Percentiles rank a stretch among this genome's conserved stretches.
Conservation (phyloP, 2,113 vertebrate species). For the Megaleporinus macrocephalus region DNA sequence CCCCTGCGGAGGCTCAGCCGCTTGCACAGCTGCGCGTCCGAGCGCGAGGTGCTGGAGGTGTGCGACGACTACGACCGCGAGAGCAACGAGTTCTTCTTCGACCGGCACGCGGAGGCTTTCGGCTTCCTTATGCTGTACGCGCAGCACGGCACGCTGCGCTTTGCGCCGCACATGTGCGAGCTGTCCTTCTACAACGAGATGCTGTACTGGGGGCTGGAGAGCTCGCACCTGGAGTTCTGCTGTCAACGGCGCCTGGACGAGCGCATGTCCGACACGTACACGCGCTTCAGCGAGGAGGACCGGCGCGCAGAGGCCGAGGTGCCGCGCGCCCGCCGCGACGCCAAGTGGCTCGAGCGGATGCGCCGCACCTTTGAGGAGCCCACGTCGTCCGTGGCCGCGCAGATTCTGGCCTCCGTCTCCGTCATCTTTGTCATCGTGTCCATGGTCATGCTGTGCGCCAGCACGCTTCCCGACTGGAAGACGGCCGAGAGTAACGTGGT, state of each 20-base stretch:
- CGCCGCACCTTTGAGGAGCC: slow-evolving; percentile 94
- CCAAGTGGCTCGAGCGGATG: slow-evolving; percentile 90
- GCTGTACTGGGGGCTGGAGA: slow-evolving; percentile 95
- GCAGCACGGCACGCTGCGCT: slow-evolving; percentile 91
- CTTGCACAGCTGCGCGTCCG: slow-evolving; percentile 88
- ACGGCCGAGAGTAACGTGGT: slow-evolving; percentile 84
- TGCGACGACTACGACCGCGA: slow-evolving; percentile 96
- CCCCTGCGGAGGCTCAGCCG: slow-evolving; percentile 91
- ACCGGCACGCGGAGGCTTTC: slow-evolving; percentile 94
- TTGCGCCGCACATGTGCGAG: slow-evolving; percentile 95
- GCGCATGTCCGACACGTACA: slow-evolving; percentile 89
- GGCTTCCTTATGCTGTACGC: slow-evolving; percentile 93
- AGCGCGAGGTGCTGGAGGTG: slow-evolving; percentile 93
- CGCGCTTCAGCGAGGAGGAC: slow-evolving; percentile 85
- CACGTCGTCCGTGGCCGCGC: slow-evolving; percentile 90
- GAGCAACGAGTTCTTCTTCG: slow-evolving; percentile 95
- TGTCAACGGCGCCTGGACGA: slow-evolving; percentile 94
- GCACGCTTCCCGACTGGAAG: slow-evolving; percentile 95
- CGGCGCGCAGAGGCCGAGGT: slow-evolving; percentile 22
- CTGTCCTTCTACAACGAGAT: slow-evolving; percentile 97
- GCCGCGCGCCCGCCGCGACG: slow-evolving; percentile 52
- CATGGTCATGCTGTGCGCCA: slow-evolving; percentile 95
- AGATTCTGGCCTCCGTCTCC: slow-evolving; percentile 90
- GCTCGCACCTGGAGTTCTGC: slow-evolving; percentile 89
- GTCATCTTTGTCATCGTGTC: slow-evolving; percentile 93